Evolutionary conservation across 2,888 invertebrate genomes (phyloP).

Genomic region (Synergus itoensis): DNA sequence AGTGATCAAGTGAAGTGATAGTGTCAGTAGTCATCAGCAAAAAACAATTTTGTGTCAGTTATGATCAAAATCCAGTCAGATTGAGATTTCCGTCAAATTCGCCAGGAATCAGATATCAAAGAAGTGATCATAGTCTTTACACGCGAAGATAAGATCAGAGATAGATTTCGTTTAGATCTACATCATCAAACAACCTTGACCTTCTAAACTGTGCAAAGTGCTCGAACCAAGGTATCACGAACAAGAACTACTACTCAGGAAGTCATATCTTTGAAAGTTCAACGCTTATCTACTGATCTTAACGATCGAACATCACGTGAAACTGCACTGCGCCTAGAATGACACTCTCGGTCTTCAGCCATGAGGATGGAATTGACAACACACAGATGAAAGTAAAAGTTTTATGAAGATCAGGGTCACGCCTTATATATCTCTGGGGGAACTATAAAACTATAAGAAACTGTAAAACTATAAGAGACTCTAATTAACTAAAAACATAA

Average conservation of each 20-base stretch:
- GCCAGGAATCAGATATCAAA: too few species aligned
- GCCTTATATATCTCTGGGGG: neutral
- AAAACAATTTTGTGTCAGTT: neutral
- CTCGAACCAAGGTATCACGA: too few species aligned
- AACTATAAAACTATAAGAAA: neutral
- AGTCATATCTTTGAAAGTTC: neutral
- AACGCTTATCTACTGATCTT: neutral
- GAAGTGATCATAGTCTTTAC: neutral
- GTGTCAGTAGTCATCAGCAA: neutral
- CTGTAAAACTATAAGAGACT: neutral
- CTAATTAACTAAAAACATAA: neutral
- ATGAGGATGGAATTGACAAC: slow-evolving; percentile 26
- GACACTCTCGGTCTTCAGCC: slow-evolving; percentile 13
- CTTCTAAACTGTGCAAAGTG: too few species aligned
- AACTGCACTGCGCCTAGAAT: slow-evolving; percentile 19
- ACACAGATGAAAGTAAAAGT: slow-evolving; percentile 36
- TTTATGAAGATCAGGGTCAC: slow-evolving; percentile 14
- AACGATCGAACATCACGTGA: slow-evolving; percentile 5
- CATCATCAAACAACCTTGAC: neutral
- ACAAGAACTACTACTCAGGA: neutral
- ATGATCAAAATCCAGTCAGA: neutral
- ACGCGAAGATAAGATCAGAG: neutral
- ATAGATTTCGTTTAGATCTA: neutral
- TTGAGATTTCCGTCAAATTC: too few species aligned
- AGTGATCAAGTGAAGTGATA: neutral